A percentile compares a stretch with the other conserved stretches of the same genome.
Evolutionary conservation across 2,888 invertebrate species (phyloP).

Genomic region (Hipparchia semele): DNA sequence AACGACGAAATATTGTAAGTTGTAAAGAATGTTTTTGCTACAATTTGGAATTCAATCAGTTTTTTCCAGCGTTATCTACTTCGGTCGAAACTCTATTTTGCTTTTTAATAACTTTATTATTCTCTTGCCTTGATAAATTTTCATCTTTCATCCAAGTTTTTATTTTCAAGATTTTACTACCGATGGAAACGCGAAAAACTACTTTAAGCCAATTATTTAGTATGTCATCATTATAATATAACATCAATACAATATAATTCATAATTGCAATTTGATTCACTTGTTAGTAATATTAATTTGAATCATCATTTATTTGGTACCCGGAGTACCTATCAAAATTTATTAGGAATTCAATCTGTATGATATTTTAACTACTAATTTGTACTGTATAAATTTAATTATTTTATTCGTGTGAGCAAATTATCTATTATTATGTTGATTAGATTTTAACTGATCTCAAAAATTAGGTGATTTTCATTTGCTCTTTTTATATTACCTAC

Average conservation of each 20-base stretch:
- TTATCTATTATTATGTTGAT: no score
- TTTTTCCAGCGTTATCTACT: conserved; percentile 28
- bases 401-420: no score
- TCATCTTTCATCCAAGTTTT: conserved; percentile 4
- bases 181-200: not conserved
- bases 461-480: no score
- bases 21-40: conserved; percentile 4
- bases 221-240: not conserved
- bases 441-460: no score
- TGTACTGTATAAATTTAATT: no score
- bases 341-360: no score
- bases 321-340: no score
- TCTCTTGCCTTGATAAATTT: conserved; percentile 23
- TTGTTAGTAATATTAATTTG: no score
- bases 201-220: not conserved
- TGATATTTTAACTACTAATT: no score
- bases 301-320: no score
- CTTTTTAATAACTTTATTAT: conserved; percentile 29
- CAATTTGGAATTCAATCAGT: conserved; percentile 27
- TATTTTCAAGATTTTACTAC: not conserved
- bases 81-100: conserved; percentile 26
- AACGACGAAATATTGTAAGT: conserved; percentile 6
- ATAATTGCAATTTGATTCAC: no score
- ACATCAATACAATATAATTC: not conserved
- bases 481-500: no score